Evolutionary conservation across 2,888 invertebrate genomes (phyloP).

Genomic region (Tenodera sinensis): DNA sequence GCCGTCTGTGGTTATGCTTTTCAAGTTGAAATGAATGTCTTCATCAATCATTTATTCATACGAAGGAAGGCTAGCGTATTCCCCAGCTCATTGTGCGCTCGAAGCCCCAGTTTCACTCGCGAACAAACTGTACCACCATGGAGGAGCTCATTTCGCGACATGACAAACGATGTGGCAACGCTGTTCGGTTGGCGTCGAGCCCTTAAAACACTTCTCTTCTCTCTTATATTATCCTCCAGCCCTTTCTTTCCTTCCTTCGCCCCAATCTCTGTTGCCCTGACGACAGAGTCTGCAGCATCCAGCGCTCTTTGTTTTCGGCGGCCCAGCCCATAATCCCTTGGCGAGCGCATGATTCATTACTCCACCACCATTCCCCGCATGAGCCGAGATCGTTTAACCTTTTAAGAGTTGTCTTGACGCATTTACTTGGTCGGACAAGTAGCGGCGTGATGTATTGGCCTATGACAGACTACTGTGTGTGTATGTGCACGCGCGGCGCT

Average conservation of each 20-base stretch:
- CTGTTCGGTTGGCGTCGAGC: constrained; percentile 23
- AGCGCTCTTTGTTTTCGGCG: not conserved
- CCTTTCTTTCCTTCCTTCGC: not conserved
- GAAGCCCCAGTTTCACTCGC: not conserved
- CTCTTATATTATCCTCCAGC: not conserved
- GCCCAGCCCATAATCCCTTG: constrained; percentile 7
- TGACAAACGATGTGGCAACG: constrained; percentile 27
- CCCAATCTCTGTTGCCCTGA: constrained; percentile 14
- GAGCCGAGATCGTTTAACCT: not conserved
- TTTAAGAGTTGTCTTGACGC: constrained; percentile 13
- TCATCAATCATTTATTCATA: not conserved
- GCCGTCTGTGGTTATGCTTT: not conserved
- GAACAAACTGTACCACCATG: not conserved
- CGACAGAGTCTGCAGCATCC: constrained; percentile 12
- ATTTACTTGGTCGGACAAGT: constrained; percentile 4
- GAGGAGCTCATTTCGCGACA: constrained; percentile 21
- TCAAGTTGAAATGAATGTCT: not conserved
- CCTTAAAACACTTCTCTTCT: constrained; percentile 15
- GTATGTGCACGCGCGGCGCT: not conserved
- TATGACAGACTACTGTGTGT: not conserved
- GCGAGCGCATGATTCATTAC: constrained; percentile 14
- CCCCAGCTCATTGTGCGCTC: not conserved
- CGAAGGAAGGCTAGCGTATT: not conserved
- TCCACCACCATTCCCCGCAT: not conserved
- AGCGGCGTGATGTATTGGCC: not conserved